A percentile compares a stretch with the other conserved stretches of the same genome.
Evolutionary conservation across 2,888 invertebrate genomes (phyloP).

Genomic region (Catocala fraxini): DNA sequence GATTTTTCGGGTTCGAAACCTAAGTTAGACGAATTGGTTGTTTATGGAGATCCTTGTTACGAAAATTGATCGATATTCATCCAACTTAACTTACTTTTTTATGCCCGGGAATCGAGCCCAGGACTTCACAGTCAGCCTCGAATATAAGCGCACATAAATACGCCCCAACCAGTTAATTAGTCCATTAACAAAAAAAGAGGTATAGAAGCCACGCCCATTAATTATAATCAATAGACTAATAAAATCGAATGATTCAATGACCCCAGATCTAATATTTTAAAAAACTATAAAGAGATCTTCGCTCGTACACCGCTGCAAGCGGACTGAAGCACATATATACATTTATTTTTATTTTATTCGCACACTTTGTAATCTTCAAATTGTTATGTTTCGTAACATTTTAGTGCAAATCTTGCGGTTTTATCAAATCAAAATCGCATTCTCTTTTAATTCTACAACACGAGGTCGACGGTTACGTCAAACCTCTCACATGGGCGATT

Average conservation of each 20-base stretch:
- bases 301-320: conserved; percentile 11
- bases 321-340: conserved; percentile 34
- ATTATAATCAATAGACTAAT: too few species aligned
- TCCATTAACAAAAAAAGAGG: too few species aligned
- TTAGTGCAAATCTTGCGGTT: conserved; percentile 52
- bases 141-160: too few species aligned
- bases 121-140: too few species aligned
- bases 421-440: conserved; percentile 56
- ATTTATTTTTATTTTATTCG: conserved; percentile 45
- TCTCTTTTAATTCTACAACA: conserved; percentile 51
- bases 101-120: too few species aligned
- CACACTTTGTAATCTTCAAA: conserved; percentile 39
- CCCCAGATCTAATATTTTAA: neutral
- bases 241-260: neutral
- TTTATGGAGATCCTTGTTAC: too few species aligned
- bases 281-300: neutral
- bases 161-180: too few species aligned
- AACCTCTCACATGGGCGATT: conserved; percentile 44
- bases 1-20: too few species aligned
- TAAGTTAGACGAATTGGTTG: too few species aligned
- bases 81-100: too few species aligned
- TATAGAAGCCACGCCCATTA: too few species aligned
- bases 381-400: conserved; percentile 45
- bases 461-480: conserved; percentile 53
- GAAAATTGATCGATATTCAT: too few species aligned